Evolutionary conservation across 2,113 vertebrate genomes (phyloP), one percentile per base, ranked within the genome.

Genomic region (Platichthys flesus): DNA sequence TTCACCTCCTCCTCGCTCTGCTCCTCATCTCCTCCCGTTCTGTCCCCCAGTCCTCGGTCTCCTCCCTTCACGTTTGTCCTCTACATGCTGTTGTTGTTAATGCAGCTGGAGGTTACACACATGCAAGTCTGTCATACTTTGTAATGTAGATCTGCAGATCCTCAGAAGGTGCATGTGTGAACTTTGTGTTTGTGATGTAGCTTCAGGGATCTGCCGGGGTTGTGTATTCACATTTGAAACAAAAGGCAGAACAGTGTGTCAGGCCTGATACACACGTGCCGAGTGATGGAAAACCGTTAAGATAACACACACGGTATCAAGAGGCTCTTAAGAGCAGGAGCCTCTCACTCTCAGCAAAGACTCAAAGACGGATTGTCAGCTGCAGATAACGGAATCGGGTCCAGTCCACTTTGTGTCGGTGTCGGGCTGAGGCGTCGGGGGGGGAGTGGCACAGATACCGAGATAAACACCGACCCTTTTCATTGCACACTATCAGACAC

Each of bases 1-100:
- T 76, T 61, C 78, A 58, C 52, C 47, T 71, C 52, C 51, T 55
- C 24, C 28, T 23, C 37, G 54, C 42, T 24, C 15, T 9, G 3
- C 69, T 64, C 47, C 61, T 70, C 9, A 28, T 57, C 59, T 20
- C 21, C 49, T 66, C 0, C 21, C 23, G 28, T 26, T 47, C 31
- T 55, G 12, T 47, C 24, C 16, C n/a, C n/a, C n/a, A n/a, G n/a
- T n/a, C n/a, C n/a, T 49, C 47, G 16, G 47, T 49, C 47, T 18
- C 47, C 45, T 15, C 13, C 49, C 13, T 20, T 20, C 49, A 51
- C 1, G 28, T 31, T 31, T 31, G 28, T 31, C 28, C 28, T 31
- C 28, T 31, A 31, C 28, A 31, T 31, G 5, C 28, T 31, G 28
- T 31, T 31, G 28, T 31, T 31, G 28, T 31, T 31, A 6, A 31